phyloP scores from a whole-genome alignment of 2,797 vertebrate genomes.

The Pantherophis alleghaniensis region DNA sequence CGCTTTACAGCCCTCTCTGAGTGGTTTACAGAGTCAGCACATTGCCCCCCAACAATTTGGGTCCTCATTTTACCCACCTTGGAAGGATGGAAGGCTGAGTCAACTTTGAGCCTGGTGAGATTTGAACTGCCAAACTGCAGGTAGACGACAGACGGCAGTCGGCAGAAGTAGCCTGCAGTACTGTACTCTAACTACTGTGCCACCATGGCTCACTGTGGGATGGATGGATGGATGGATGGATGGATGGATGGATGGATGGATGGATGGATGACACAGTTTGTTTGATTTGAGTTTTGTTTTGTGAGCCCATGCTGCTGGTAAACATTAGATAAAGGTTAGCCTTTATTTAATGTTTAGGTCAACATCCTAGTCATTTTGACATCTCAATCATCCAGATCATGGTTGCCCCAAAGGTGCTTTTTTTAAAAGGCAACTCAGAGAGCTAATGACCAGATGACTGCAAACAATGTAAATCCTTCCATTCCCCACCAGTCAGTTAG shows the following conservation, averaged over 20 bases:
- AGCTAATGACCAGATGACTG: background rate
- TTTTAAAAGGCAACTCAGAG: background rate
- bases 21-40: no score
- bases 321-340: background rate
- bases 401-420: background rate
- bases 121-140: no score
- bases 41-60: no score
- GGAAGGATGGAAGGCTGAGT: no score
- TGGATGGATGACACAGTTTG: background rate
- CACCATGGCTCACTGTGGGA: no score
- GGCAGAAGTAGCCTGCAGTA: no score
- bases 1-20: no score
- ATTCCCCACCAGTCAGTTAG: background rate
- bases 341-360: background rate
- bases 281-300: background rate
- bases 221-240: background rate
- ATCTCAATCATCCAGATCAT: background rate
- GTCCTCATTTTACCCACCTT: no score
- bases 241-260: no score
- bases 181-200: no score
- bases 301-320: background rate
- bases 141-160: fast-evolving
- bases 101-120: no score
- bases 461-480: background rate
- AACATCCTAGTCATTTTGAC: background rate